Percentiles rank a stretch among this genome's conserved stretches.
Evolutionary conservation across 2,797 vertebrate genomes (phyloP).

Genomic region (Cheirogaleus major): DNA sequence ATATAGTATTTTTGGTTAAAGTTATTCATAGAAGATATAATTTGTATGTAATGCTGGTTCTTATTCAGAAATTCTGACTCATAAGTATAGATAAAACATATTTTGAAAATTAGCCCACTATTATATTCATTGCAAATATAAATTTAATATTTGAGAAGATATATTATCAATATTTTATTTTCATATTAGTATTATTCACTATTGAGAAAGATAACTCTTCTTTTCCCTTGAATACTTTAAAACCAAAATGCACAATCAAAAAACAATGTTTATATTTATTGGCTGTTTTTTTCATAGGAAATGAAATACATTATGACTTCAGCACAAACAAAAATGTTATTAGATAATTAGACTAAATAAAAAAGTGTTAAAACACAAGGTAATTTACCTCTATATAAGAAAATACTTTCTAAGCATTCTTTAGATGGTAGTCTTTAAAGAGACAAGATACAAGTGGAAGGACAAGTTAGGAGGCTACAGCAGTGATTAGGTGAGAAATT

Average conservation of each 20-base stretch:
- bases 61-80: neutral
- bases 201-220: neutral
- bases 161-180: neutral
- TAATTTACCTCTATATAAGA: neutral
- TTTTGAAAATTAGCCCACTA: neutral
- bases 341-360: constrained; percentile 27
- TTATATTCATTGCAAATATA: neutral
- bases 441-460: neutral
- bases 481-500: neutral
- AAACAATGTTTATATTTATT: constrained; percentile 35
- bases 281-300: constrained; percentile 40
- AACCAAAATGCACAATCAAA: neutral
- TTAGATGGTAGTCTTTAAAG: neutral
- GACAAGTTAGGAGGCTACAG: neutral
- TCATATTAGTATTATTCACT: neutral
- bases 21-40: neutral
- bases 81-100: neutral
- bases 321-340: constrained; percentile 24
- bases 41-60: neutral
- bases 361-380: neutral
- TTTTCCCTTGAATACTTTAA: neutral
- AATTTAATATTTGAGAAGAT: neutral
- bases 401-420: neutral
- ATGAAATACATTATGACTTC: constrained; percentile 44
- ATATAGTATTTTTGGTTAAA: neutral